Percentiles rank a stretch among this genome's conserved stretches.
Evolutionary conservation across 2,113 vertebrate species (phyloP).

Genomic region (Callithrix jacchus): DNA sequence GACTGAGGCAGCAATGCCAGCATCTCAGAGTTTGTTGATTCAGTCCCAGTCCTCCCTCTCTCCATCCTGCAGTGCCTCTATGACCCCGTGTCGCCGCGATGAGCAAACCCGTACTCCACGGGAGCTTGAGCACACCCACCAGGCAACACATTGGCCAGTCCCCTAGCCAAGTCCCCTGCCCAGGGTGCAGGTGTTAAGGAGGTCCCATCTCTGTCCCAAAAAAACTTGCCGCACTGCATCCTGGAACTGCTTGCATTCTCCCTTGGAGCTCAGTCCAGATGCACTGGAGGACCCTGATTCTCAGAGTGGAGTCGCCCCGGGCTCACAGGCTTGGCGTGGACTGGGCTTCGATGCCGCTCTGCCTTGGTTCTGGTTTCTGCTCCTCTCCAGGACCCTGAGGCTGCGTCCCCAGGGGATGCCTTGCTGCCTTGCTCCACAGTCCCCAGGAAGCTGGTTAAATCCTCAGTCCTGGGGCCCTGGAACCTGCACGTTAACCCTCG

Average conservation of each 20-base stretch:
- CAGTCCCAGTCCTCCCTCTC: neutral
- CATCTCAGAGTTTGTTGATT: neutral
- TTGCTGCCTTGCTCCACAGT: neutral
- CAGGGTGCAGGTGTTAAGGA: too few relatives aligned
- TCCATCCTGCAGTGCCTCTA: too few relatives aligned
- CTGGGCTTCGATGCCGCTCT: neutral
- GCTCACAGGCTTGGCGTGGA: neutral
- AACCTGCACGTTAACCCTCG: neutral
- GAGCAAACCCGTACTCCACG: neutral
- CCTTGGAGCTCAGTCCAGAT: neutral
- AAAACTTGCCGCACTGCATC: too few relatives aligned
- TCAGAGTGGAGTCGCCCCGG: neutral
- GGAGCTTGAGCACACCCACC: neutral
- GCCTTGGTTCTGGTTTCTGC: neutral
- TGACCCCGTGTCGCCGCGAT: neutral
- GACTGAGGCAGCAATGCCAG: neutral
- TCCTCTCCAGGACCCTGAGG: neutral
- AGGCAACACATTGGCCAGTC: fast-evolving
- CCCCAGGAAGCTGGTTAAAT: neutral
- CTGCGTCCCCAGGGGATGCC: neutral
- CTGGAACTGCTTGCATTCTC: too few relatives aligned
- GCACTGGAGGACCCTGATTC: neutral
- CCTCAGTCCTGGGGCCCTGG: neutral
- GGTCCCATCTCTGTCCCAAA: too few relatives aligned
- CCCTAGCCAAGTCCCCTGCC: too few relatives aligned